Evolutionary conservation across 1,140 invertebrate genomes (phyloP).

Genomic region (Drosophila pseudoobscura): DNA sequence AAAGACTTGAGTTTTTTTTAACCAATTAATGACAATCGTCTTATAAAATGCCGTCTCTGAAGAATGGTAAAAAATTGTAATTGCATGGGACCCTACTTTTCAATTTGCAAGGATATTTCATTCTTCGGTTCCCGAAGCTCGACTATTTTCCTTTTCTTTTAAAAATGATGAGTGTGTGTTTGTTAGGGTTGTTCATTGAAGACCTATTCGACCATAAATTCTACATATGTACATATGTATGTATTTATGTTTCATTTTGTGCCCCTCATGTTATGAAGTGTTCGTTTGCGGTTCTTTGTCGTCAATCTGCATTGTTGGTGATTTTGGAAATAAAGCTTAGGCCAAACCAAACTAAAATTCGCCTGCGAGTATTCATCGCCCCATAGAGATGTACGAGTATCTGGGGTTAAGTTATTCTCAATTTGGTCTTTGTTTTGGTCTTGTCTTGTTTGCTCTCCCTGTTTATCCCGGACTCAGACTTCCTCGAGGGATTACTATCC

Average conservation of each 20-base stretch:
- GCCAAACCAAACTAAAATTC: constrained; percentile 61
- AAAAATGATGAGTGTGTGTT: too few species aligned
- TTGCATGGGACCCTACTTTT: too few species aligned
- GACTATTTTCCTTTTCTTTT: too few species aligned
- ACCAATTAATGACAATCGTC: too few species aligned
- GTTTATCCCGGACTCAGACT: constrained; percentile 10
- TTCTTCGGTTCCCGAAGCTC: too few species aligned
- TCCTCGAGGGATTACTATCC: constrained; percentile 21
- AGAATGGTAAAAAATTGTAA: too few species aligned
- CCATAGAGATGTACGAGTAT: too few species aligned
- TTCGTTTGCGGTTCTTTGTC: constrained; percentile 70
- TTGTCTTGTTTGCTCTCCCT: constrained; percentile 20
- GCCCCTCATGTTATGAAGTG: constrained; percentile 39
- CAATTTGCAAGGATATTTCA: constrained; percentile 2
- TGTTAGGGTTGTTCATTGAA: too few species aligned
- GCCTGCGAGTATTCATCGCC: background rate
- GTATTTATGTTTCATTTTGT: constrained; percentile 9
- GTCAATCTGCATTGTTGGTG: constrained; percentile 60
- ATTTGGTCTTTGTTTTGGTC: constrained; percentile 10
- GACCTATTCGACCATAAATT: background rate
- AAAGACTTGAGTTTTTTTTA: too few species aligned
- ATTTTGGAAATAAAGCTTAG: constrained; percentile 73
- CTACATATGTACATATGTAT: constrained; percentile 3
- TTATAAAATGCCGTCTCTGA: too few species aligned
- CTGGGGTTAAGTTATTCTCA: constrained; percentile 1